These are phyloP conservation scores for Heliconius sara DNA, from an alignment of 2,888 invertebrate genomes.

Conservation along the genomic window DNA sequence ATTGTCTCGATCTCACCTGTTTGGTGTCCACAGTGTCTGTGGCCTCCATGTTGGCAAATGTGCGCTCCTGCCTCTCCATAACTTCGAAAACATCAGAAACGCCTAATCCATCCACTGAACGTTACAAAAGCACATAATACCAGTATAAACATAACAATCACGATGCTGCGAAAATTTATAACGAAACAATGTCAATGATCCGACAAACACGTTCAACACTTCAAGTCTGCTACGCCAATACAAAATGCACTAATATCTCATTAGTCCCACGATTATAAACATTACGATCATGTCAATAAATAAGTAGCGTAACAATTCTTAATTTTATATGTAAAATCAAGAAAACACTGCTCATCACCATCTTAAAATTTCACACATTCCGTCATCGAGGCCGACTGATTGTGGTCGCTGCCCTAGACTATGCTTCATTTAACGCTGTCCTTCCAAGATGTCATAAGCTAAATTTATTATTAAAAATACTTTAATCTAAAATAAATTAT, in stretches of 20 bases:
- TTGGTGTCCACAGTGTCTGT: slow-evolving; percentile 86
- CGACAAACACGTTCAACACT: slow-evolving; percentile 73
- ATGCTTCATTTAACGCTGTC: slow-evolving; percentile 61
- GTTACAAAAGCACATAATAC: slow-evolving; percentile 70
- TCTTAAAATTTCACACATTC: slow-evolving; percentile 82
- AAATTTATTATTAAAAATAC: slow-evolving; percentile 16
- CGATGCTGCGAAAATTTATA: slow-evolving; percentile 74
- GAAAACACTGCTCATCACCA: slow-evolving; percentile 81
- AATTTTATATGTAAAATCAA: slow-evolving; percentile 59
- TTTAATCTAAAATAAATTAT: too few species aligned
- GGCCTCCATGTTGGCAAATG: slow-evolving; percentile 85
- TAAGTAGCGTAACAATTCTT: slow-evolving; percentile 60
- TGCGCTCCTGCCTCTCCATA: slow-evolving; percentile 80
- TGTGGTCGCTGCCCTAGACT: slow-evolving; percentile 75
- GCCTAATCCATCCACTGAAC: slow-evolving; percentile 70
- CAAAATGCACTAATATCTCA: slow-evolving; percentile 51
- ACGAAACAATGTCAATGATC: slow-evolving; percentile 82
- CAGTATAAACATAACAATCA: slow-evolving; percentile 79
- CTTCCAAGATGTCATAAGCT: slow-evolving; percentile 35
- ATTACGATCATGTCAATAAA: slow-evolving; percentile 57
- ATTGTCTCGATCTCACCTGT: slow-evolving; percentile 82
- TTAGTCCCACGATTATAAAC: slow-evolving; percentile 57
- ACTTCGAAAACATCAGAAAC: slow-evolving; percentile 81
- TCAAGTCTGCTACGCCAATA: slow-evolving; percentile 57
- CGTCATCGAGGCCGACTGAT: slow-evolving; percentile 82